phyloP scores from a whole-genome alignment of 2,113 vertebrate species.

The Oncorhynchus mykiss region DNA sequence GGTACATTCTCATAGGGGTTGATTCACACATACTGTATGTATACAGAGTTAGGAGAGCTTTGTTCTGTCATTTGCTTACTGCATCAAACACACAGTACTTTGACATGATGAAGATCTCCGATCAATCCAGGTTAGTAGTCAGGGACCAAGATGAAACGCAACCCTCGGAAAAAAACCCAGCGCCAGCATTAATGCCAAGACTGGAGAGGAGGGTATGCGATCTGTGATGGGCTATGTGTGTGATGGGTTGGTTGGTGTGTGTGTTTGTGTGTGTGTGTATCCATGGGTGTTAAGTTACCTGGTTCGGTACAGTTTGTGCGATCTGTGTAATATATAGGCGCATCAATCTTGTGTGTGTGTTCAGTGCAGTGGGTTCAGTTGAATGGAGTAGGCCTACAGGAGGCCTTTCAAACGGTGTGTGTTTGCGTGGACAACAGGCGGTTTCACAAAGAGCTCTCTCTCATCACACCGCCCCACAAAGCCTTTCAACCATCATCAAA shows the following conservation, averaged over 20 bases:
- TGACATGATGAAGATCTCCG: conserved; percentile 12
- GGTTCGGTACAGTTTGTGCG: not conserved
- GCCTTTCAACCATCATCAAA: conserved; percentile 38
- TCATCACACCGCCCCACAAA: not conserved
- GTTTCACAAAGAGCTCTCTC: not conserved
- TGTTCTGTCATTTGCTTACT: conserved; percentile 32
- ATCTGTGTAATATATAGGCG: too few species aligned
- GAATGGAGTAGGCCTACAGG: not conserved
- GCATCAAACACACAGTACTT: conserved; percentile 26
- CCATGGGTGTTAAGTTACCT: not conserved
- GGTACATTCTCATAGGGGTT: conserved; percentile 25
- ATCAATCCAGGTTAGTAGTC: conserved; percentile 21
- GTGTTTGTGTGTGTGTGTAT: not conserved
- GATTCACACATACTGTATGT: conserved; percentile 29
- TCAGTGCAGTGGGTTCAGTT: too few species aligned
- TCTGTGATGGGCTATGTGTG: too few species aligned
- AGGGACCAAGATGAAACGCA: conserved; percentile 11
- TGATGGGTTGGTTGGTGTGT: not conserved
- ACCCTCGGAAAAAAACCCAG: not conserved
- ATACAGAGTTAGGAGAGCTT: conserved; percentile 23
- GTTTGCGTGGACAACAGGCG: not conserved
- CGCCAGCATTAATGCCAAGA: conserved; percentile 1
- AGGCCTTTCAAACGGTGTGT: not conserved
- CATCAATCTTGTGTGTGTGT: not conserved
- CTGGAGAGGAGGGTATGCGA: not conserved